Evolutionary conservation across 1,140 invertebrate species (phyloP).

Genomic region (Habropoda laboriosa): DNA sequence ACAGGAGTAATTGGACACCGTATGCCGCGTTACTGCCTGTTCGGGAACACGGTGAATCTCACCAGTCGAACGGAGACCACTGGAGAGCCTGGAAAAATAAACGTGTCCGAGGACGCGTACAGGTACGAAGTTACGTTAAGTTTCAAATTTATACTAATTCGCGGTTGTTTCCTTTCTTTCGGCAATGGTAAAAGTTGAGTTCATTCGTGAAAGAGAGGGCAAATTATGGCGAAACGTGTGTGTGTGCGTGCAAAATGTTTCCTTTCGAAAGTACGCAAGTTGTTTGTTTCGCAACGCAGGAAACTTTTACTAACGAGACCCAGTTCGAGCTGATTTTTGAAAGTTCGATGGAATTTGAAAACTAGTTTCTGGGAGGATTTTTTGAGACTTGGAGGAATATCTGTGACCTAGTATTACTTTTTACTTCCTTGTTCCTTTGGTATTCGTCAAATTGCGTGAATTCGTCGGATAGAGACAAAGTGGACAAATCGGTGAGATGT

Average conservation of each 20-base stretch:
- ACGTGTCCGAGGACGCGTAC: slow-evolving; percentile 97
- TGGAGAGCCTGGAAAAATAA: slow-evolving; percentile 94
- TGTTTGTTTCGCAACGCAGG: background rate
- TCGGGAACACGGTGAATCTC: slow-evolving; percentile 98
- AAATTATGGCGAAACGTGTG: background rate
- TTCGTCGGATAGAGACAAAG: too few relatives aligned
- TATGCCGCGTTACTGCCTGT: slow-evolving; percentile 98
- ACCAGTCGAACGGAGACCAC: slow-evolving; percentile 98
- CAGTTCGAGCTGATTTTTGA: too few relatives aligned
- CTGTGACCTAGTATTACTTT: too few relatives aligned
- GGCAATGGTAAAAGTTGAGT: background rate
- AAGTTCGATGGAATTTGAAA: too few relatives aligned
- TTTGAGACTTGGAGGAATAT: too few relatives aligned
- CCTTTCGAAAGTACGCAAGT: background rate
- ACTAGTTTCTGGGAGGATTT: too few relatives aligned
- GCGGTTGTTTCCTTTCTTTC: background rate
- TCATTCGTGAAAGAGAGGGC: too few relatives aligned
- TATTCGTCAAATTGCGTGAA: too few relatives aligned
- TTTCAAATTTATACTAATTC: background rate
- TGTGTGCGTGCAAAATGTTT: background rate
- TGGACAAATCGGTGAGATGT: too few relatives aligned
- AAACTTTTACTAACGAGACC: background rate
- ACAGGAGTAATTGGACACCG: slow-evolving; percentile 98
- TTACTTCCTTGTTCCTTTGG: too few relatives aligned
- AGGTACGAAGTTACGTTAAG: slow-evolving; percentile 84